A percentile compares a stretch with the other conserved stretches of the same genome.
Evolutionary conservation across 1,140 invertebrate genomes (phyloP).

Genomic region (Drosophila nannoptera): DNA sequence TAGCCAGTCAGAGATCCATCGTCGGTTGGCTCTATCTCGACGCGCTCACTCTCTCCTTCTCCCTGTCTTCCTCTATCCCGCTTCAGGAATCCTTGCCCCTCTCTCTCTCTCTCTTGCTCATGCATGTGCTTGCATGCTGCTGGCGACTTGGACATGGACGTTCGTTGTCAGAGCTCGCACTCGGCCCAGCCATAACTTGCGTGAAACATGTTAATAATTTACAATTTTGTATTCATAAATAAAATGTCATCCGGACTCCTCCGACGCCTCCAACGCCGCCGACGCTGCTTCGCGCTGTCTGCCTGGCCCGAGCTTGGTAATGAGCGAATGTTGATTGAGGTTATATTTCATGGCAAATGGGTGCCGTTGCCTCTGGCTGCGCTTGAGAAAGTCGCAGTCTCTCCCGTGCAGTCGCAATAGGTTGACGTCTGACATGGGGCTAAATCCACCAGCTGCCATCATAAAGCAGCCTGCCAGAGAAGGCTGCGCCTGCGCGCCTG

Average conservation of each 20-base stretch:
- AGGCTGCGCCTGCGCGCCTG: slow-evolving; percentile 40
- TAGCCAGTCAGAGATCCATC: slow-evolving; percentile 56
- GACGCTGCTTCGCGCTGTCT: slow-evolving; percentile 9
- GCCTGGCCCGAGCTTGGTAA: slow-evolving; percentile 38
- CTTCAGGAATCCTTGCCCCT: not conserved
- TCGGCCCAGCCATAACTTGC: slow-evolving; percentile 72
- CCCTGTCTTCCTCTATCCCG: not conserved
- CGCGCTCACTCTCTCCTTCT: not conserved
- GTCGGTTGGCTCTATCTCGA: slow-evolving; percentile 3
- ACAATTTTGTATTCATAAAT: slow-evolving; percentile 78
- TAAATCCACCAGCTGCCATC: slow-evolving; percentile 46
- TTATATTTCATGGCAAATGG: slow-evolving; percentile 78
- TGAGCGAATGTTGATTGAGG: slow-evolving; percentile 77
- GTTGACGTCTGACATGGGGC: slow-evolving; percentile 68
- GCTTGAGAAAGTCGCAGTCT: slow-evolving; percentile 52
- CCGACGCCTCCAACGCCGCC: slow-evolving; percentile 38
- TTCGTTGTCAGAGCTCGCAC: slow-evolving; percentile 38
- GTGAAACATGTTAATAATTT: slow-evolving; percentile 78
- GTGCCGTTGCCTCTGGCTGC: slow-evolving; percentile 34
- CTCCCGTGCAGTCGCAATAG: slow-evolving; percentile 21
- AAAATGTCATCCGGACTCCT: slow-evolving; percentile 73
- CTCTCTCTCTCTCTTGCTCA: slow-evolving; percentile 10
- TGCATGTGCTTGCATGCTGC: not conserved
- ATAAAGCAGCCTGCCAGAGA: slow-evolving; percentile 16
- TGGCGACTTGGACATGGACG: slow-evolving; percentile 36